These are phyloP conservation scores for Melanotaenia nigrans DNA, from an alignment of 2,797 vertebrate species.

Conservation along the genomic window DNA sequence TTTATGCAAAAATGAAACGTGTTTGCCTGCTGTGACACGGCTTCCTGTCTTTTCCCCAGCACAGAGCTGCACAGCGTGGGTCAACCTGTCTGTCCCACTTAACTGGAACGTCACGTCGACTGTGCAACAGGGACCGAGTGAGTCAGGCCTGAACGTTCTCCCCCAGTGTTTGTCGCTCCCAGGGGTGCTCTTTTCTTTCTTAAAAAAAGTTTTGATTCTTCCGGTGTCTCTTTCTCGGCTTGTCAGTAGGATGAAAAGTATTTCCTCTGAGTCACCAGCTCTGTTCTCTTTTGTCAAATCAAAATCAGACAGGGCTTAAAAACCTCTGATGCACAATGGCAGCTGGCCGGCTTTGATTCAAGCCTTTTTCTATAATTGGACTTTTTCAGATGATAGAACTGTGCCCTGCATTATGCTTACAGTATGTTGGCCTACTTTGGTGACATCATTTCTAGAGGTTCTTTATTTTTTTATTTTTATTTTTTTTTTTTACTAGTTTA, in stretches of 20 bases:
- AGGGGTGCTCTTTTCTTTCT: slow-evolving; percentile 43
- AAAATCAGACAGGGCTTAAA: slow-evolving; percentile 39
- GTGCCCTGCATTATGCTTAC: slow-evolving; percentile 44
- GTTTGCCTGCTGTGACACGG: neutral
- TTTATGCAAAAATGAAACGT: too few species aligned
- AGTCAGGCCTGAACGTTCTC: slow-evolving; percentile 48
- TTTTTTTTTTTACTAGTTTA: neutral
- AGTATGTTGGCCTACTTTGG: slow-evolving; percentile 64
- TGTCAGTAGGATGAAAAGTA: slow-evolving; percentile 73
- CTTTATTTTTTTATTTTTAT: slow-evolving; percentile 3
- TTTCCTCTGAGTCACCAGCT: slow-evolving; percentile 81
- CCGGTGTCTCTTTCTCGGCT: slow-evolving; percentile 65
- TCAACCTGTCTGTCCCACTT: slow-evolving; percentile 55
- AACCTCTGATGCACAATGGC: slow-evolving; percentile 54
- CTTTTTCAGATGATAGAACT: slow-evolving; percentile 54
- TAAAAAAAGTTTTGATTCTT: slow-evolving; percentile 50
- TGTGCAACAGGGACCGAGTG: slow-evolving; percentile 35
- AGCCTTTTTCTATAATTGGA: slow-evolving; percentile 56
- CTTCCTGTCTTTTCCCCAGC: slow-evolving; percentile 16
- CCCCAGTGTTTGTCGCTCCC: slow-evolving; percentile 33
- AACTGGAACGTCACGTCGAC: slow-evolving; percentile 54
- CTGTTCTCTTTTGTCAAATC: slow-evolving; percentile 53
- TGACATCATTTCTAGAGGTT: slow-evolving; percentile 47
- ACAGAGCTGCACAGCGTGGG: slow-evolving; percentile 19
- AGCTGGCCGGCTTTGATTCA: slow-evolving; percentile 30